Base-by-base conservation (phyloP, 2,797 vertebrate species). In the Epinephelus malabaricus region DNA sequence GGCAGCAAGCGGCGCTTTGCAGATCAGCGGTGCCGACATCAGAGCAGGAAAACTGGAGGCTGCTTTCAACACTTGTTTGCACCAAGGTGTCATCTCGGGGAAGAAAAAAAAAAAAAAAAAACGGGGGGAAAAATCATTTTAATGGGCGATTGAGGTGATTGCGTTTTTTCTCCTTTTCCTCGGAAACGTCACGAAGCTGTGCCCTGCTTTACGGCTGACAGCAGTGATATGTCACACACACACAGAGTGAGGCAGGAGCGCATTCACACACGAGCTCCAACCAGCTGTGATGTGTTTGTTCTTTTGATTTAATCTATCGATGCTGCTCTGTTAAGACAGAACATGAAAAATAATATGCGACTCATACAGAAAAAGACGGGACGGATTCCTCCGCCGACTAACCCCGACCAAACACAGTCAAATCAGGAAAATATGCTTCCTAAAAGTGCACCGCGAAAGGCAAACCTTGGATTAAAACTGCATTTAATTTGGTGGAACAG, bases 11-110 rank as follows among this genome's bases (percentile, higher is more conserved):
- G 80, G 85, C 81, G 83, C 78, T 69, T 30, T 68, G 81, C 66
- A 69, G 66, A 82, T 81, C 78, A 75, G 79, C 83, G 18, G 73
- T 51, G 78, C 88, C 79, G 72, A 92, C 87, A 89, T 92, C 87
- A 90, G 86, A 92, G 86, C 85, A 77, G 65, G 27, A 72, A 86
- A 85, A 83, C 87, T 49, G 81, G 75, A 80, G 80, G 88, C 69
- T 89, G 91, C 89, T 86, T 92, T 92, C 89, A 88, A 83, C 88
- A 91, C 90, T 86, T 90, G 86, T 91, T 93, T 89, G 86, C 84
- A 91, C 89, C 83, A 86, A 92, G 92, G 90, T 91, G 92, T 90
- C 92, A 83, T 86, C 27, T 30, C 27, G 27, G 27, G 27, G 27
- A 1, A 2, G 4, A 27, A 27, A 27, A 53, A 67, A 58, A 53